These are phyloP conservation scores for Lepidothrix coronata DNA, from an alignment of 2,113 vertebrate genomes.

Conservation along the genomic window DNA sequence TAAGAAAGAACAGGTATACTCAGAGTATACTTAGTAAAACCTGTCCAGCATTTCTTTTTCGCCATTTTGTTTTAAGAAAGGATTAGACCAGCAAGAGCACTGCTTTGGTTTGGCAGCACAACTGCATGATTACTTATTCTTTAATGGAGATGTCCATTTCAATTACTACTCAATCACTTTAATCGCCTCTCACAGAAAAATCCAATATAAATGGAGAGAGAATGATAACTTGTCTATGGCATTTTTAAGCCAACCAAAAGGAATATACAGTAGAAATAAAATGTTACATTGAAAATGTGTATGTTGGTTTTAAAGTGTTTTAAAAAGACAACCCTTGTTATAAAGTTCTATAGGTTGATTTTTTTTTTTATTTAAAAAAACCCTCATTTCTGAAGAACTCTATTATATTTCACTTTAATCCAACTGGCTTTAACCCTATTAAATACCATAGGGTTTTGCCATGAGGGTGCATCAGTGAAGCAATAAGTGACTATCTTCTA, in stretches of 20 bases:
- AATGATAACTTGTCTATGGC: not conserved
- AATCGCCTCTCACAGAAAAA: not conserved
- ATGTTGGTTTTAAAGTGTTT: not conserved
- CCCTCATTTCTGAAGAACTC: not conserved
- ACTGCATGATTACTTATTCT: not conserved
- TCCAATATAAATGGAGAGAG: not conserved
- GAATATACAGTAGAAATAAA: not conserved
- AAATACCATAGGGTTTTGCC: not conserved
- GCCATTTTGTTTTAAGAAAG: not conserved
- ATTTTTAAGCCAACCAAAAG: not conserved
- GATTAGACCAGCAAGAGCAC: not conserved
- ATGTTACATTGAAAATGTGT: not conserved
- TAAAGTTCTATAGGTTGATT: not conserved
- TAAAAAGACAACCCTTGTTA: not conserved
- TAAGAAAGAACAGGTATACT: not conserved
- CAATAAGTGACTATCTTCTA: not conserved
- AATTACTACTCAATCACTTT: conserved; percentile 10
- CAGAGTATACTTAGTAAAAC: not conserved
- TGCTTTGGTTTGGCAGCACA: not conserved
- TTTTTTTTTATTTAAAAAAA: not conserved
- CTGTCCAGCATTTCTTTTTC: not conserved
- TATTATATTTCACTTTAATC: not conserved
- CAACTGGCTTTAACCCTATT: not conserved
- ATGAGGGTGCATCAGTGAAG: fast-evolving
- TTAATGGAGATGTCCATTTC: conserved; percentile 6